phyloP scores from a whole-genome alignment of 1,140 invertebrate genomes.

The Drosophila parabipectinata region DNA sequence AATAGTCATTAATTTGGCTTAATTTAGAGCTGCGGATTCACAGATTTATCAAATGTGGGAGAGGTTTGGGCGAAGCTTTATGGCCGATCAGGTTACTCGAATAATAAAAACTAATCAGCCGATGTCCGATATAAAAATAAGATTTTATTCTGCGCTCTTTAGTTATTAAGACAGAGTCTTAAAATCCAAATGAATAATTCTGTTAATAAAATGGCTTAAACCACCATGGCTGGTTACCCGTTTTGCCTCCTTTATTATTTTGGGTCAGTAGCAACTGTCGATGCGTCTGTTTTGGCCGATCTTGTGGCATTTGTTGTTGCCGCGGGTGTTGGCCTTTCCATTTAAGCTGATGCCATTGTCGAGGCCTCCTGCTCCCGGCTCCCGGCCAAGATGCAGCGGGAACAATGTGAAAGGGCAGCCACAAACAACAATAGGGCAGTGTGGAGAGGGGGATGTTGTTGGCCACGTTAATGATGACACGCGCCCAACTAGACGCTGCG shows the following conservation, averaged over 20 bases:
- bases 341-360: conserved; percentile 67
- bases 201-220: too few species aligned
- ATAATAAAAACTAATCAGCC: conserved; percentile 1
- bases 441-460: conserved; percentile 32
- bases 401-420: conserved; percentile 69
- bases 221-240: neutral
- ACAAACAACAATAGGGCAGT: conserved; percentile 34
- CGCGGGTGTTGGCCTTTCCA: conserved; percentile 73
- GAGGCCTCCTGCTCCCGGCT: conserved; percentile 11
- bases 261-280: conserved; percentile 67
- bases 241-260: conserved; percentile 38
- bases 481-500: conserved; percentile 68
- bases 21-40: conserved; percentile 39
- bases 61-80: conserved; percentile 34
- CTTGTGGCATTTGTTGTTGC: conserved; percentile 64
- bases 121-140: conserved; percentile 5
- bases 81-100: conserved; percentile 24
- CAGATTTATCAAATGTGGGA: conserved; percentile 48
- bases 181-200: neutral
- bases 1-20: conserved; percentile 52
- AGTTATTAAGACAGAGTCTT: neutral
- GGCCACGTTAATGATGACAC: conserved; percentile 79
- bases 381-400: conserved; percentile 42
- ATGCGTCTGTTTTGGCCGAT: conserved; percentile 21
- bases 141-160: neutral